Base-by-base conservation (phyloP, 2,113 vertebrate genomes). In the Chaenogobius annularis region DNA sequence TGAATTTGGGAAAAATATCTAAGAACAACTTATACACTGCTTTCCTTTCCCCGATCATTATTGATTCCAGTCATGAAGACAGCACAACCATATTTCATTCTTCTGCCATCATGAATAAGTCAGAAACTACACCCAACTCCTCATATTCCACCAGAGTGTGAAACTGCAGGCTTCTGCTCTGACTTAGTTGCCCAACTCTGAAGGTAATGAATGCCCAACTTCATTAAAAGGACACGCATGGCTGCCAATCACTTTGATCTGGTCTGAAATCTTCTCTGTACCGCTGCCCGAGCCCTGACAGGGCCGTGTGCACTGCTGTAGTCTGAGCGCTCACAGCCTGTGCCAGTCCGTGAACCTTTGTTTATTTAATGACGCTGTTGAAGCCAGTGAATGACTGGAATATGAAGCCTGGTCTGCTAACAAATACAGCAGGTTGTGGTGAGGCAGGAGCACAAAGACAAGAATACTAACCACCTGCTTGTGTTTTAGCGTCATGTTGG, bases 161-260 rank as follows among this genome's bases (percentile, higher is more conserved):
- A 74, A 77, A 72, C 62, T 58, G 68, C 46, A 64, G 50, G 64
- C 77, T 81, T 76, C 48, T 22, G 59, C 35, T 55, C 66, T 48
- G 35, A 68, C n/a, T 55, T 59, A 52, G 64, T 20, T 74, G 15
- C 55, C 73, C 66, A 77, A 67, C 65, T 76, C 71, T 75, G 74
- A 55, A 78, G 77, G 87, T 90, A 92, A 93, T 93, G 88, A 91
- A 90, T 73, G 69, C 68, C 73, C 76, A 87, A 81, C 82, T 83
- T 93, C 86, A 93, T 93, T 92, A 93, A 93, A 94, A 90, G 88
- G 71, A 87, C 87, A 90, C 72, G 91, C 92, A 91, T 92, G 91
- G 88, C 65, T 88, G 92, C 82, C 69, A 73, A 80, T 83, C 64
- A 78, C 81, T 90, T 92, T 93, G 90, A 93, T 93, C 80, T 86